Evolutionary conservation across 2,113 vertebrate species (phyloP).

Genomic region (Oreochromis tanganicae): DNA sequence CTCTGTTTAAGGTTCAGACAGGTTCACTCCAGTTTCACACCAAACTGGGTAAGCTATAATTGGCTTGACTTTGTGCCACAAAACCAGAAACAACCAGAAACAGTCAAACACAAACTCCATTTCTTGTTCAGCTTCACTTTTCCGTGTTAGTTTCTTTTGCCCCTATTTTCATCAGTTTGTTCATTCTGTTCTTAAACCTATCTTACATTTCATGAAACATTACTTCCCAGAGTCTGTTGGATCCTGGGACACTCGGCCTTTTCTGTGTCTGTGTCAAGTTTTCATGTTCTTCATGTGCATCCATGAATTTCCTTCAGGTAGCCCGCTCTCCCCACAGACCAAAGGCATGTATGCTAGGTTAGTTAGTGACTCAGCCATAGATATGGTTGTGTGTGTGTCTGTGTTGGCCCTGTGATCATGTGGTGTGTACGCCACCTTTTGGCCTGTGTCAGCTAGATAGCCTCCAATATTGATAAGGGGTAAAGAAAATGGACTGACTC

Average conservation of each 20-base stretch:
- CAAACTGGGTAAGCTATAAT: not conserved
- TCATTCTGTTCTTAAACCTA: accelerated
- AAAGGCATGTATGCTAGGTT: not conserved
- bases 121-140: not conserved
- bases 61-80: too few relatives aligned
- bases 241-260: not conserved
- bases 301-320: not conserved
- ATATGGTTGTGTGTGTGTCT: too few relatives aligned
- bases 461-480: too few relatives aligned
- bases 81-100: not conserved
- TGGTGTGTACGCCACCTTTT: too few relatives aligned
- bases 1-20: not conserved
- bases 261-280: not conserved
- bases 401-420: too few relatives aligned
- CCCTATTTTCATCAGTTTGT: not conserved
- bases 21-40: not conserved
- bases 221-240: not conserved
- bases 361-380: not conserved
- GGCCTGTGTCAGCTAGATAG: too few relatives aligned
- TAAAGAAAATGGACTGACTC: too few relatives aligned
- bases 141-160: not conserved
- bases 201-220: not conserved
- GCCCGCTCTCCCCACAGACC: not conserved
- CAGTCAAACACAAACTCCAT: not conserved
- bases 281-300: not conserved